A percentile compares a stretch with the other conserved stretches of the same genome.
Evolutionary conservation across 2,888 invertebrate species (phyloP).

Genomic region (Pristionchus fissidentatus): DNA sequence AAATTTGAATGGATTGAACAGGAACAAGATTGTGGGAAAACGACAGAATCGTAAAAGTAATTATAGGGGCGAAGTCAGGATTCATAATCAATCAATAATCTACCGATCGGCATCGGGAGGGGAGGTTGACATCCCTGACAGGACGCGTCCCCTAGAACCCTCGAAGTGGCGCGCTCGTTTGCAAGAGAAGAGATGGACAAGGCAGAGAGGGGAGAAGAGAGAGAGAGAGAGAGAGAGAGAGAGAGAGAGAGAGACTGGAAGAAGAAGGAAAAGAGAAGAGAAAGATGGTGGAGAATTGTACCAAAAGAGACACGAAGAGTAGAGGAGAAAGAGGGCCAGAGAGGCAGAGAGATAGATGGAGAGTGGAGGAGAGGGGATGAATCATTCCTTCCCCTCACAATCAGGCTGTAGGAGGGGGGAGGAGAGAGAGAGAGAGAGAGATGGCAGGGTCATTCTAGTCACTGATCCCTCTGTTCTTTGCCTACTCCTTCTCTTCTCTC

Average conservation of each 20-base stretch:
- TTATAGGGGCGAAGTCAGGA: not conserved
- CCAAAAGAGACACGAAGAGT: not conserved
- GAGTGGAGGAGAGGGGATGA: not conserved
- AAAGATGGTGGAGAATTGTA: slow-evolving; percentile 19
- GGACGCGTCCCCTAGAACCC: not conserved
- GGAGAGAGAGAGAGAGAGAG: not conserved
- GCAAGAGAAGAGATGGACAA: not conserved
- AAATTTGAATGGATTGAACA: slow-evolving; percentile 21
- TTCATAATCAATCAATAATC: not conserved
- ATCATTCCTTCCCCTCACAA: slow-evolving; percentile 3
- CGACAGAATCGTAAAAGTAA: not conserved
- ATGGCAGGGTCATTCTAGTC: slow-evolving; percentile 8
- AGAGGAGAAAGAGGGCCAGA: not conserved
- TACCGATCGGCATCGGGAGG: not conserved
- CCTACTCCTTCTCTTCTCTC: not conserved
- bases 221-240: not conserved
- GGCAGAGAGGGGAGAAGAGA: not conserved
- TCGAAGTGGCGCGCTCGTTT: not conserved
- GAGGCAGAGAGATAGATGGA: not conserved
- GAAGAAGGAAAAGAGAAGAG: not conserved
- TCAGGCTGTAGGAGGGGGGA: slow-evolving; percentile 29
- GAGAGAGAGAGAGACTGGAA: not conserved
- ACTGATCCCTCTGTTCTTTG: slow-evolving; percentile 12
- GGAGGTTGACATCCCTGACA: not conserved
- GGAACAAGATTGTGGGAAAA: slow-evolving; percentile 37